Evolutionary conservation across 2,797 vertebrate genomes (phyloP).

Genomic region (Megaceryle alcyon): DNA sequence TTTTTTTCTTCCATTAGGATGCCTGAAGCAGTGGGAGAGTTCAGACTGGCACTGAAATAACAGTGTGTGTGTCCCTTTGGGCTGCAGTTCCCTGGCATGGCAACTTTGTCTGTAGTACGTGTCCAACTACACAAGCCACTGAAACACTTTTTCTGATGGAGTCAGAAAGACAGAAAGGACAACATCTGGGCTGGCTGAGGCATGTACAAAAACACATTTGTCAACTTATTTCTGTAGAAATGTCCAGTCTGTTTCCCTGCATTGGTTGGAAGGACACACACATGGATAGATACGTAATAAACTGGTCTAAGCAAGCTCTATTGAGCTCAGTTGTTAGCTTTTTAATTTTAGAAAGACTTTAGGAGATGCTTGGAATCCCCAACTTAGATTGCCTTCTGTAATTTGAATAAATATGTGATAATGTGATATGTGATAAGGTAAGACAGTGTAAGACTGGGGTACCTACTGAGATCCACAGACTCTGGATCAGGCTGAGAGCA

Average conservation of each 20-base stretch:
- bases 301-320: background rate
- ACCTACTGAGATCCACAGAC: background rate
- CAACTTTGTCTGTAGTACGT: background rate
- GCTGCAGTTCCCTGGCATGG: background rate
- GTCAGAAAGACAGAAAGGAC: background rate
- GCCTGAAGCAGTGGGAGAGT: background rate
- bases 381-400: background rate
- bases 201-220: background rate
- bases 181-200: background rate
- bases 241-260: background rate
- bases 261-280: background rate
- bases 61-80: background rate
- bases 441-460: background rate
- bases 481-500: background rate
- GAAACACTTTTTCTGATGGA: background rate
- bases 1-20: background rate
- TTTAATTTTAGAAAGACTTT: background rate
- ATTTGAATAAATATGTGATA: background rate
- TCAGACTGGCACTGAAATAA: background rate
- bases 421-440: background rate
- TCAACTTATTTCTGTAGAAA: background rate
- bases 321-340: background rate
- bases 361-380: background rate
- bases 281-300: background rate
- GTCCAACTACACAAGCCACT: background rate